A percentile compares a stretch with the other conserved stretches of the same genome.
phyloP scores from a whole-genome alignment of 2,113 vertebrate genomes.

The Edolisoma coerulescens region DNA sequence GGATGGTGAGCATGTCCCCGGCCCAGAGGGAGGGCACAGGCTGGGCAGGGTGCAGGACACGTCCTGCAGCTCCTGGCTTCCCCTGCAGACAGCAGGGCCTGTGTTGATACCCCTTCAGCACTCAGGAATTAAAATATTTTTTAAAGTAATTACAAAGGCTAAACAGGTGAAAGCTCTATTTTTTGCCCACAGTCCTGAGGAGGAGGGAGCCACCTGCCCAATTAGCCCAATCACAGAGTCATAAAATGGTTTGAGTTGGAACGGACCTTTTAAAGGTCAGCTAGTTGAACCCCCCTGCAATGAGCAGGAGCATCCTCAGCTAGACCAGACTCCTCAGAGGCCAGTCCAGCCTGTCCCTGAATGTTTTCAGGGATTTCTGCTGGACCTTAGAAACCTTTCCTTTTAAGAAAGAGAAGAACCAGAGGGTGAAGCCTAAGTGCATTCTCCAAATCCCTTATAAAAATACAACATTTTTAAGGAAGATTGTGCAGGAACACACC shows the following conservation, averaged over 20 bases:
- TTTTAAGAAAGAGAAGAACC: background rate
- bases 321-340: background rate
- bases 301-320: background rate
- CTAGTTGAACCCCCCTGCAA: background rate
- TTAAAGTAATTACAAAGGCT: background rate
- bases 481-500: background rate
- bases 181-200: background rate
- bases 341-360: background rate
- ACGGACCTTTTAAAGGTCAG: background rate
- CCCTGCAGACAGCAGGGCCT: background rate
- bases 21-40: background rate
- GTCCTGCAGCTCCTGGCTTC: accelerated
- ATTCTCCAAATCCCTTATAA: background rate
- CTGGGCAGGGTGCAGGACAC: background rate
- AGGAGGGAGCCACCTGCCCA: background rate
- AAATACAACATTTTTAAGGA: background rate
- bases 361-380: background rate
- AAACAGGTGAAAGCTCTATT: background rate
- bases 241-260: background rate
- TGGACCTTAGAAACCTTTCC: background rate
- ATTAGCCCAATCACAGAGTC: background rate
- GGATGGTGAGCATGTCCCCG: background rate
- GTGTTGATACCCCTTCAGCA: background rate
- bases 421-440: background rate
- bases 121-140: background rate